phyloP scores from a whole-genome alignment of 2,888 invertebrate species.

The Diarsia rubi region DNA sequence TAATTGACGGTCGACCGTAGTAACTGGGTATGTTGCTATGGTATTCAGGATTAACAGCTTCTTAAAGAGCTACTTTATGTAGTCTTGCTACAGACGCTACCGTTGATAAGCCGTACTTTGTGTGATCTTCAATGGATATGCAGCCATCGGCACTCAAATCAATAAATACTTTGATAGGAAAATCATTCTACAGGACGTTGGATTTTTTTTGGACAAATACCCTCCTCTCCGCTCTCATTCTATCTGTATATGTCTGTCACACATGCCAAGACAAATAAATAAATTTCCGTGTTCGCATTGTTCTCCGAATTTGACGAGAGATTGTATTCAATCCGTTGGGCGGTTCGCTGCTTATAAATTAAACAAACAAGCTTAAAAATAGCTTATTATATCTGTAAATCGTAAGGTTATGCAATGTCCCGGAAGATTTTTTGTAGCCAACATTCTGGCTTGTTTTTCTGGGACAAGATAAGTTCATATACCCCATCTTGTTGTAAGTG shows the following conservation, averaged over 20 bases:
- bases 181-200: constrained; percentile 2
- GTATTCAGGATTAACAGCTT: not conserved
- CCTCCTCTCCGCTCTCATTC: not conserved
- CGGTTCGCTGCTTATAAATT: constrained; percentile 42
- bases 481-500: not conserved
- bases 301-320: constrained; percentile 27
- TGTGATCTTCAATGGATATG: not conserved
- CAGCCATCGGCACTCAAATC: not conserved
- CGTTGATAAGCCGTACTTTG: not conserved
- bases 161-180: not conserved
- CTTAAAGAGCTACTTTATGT: no score
- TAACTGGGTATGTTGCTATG: not conserved
- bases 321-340: constrained; percentile 28
- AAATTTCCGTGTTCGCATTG: constrained; percentile 31
- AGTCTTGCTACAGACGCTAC: not conserved
- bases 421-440: constrained; percentile 3
- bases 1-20: not conserved
- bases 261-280: constrained; percentile 10
- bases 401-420: constrained; percentile 30
- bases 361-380: constrained; percentile 45
- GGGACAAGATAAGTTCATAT: not conserved
- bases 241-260: constrained; percentile 7
- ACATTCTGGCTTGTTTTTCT: not conserved
- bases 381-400: constrained; percentile 35
- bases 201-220: not conserved